Evolutionary conservation across 2,797 vertebrate genomes (phyloP).

Genomic region (Streptopelia turtur): DNA sequence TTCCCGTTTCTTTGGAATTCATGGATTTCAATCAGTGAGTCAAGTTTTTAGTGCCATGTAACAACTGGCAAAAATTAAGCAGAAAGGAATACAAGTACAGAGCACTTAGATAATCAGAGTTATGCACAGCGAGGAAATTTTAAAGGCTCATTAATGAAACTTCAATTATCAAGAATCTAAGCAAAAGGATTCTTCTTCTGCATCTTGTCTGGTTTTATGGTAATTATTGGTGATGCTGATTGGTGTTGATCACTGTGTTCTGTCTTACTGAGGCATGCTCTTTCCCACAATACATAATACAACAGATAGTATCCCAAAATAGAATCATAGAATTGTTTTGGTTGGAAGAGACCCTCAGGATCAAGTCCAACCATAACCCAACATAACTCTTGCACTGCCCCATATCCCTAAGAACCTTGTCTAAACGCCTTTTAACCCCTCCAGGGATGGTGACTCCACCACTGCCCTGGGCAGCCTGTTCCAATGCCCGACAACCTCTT

Average conservation of each 20-base stretch:
- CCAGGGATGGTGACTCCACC: too few relatives aligned
- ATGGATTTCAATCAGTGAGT: background rate
- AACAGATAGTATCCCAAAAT: background rate
- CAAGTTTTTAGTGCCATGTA: background rate
- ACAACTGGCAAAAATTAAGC: background rate
- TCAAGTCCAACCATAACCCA: too few relatives aligned
- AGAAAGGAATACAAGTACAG: background rate
- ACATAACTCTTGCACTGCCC: too few relatives aligned
- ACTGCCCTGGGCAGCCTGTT: too few relatives aligned
- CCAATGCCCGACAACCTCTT: too few relatives aligned
- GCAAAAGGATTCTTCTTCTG: background rate
- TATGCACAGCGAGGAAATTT: background rate
- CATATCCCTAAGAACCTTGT: too few relatives aligned
- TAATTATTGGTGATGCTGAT: background rate
- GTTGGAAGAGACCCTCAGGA: too few relatives aligned
- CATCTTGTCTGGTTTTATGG: background rate
- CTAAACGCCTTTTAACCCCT: too few relatives aligned
- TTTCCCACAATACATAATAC: background rate
- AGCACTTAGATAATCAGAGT: background rate
- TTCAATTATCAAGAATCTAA: background rate
- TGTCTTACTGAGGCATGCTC: background rate
- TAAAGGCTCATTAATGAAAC: background rate
- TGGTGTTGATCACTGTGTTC: background rate
- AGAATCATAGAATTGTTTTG: too few relatives aligned
- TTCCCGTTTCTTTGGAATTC: background rate